A percentile compares a stretch with the other conserved stretches of the same genome.
These are phyloP conservation scores for Urechis unicinctus DNA, from an alignment of 2,888 invertebrate species.

Conservation along the genomic window DNA sequence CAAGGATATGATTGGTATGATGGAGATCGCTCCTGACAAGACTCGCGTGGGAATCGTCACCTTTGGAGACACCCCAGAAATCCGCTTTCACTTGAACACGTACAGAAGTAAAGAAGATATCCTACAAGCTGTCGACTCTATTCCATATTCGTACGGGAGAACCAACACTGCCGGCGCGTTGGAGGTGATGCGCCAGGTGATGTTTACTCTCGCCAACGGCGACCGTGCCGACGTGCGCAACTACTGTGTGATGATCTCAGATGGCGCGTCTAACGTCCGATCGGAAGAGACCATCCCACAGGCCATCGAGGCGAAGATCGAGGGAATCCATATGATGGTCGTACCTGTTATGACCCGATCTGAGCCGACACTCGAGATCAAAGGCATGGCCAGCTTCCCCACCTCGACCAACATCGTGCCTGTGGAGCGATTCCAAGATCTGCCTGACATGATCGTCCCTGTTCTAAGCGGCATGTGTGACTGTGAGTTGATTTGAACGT, in stretches of 20 bases:
- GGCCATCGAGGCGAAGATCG: constrained; percentile 11
- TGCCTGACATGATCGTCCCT: neutral
- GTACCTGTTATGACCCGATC: constrained; percentile 11
- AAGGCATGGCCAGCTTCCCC: constrained; percentile 17
- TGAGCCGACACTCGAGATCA: constrained; percentile 11
- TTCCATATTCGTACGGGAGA: constrained; percentile 6
- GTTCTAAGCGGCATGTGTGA: constrained; percentile 13
- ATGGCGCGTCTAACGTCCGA: constrained; percentile 32
- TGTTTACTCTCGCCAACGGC: constrained; percentile 17
- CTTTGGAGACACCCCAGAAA: constrained; percentile 27
- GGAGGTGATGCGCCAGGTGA: neutral
- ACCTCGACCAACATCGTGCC: constrained; percentile 13
- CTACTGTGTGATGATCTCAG: constrained; percentile 29
- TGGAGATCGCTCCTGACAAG: constrained; percentile 31
- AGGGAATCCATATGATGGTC: constrained; percentile 17
- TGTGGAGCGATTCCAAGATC: constrained; percentile 10
- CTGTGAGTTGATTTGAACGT: constrained; percentile 8
- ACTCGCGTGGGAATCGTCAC: constrained; percentile 36
- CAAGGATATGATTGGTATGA: constrained; percentile 27
- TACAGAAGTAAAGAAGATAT: constrained; percentile 19
- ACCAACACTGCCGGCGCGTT: constrained; percentile 17
- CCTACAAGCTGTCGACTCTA: constrained; percentile 8
- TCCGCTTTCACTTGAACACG: constrained; percentile 35
- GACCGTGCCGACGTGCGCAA: constrained; percentile 16
- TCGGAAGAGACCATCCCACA: constrained; percentile 15